Base-by-base conservation (phyloP, 2,797 vertebrate species). In the Molossus alvarezi region DNA sequence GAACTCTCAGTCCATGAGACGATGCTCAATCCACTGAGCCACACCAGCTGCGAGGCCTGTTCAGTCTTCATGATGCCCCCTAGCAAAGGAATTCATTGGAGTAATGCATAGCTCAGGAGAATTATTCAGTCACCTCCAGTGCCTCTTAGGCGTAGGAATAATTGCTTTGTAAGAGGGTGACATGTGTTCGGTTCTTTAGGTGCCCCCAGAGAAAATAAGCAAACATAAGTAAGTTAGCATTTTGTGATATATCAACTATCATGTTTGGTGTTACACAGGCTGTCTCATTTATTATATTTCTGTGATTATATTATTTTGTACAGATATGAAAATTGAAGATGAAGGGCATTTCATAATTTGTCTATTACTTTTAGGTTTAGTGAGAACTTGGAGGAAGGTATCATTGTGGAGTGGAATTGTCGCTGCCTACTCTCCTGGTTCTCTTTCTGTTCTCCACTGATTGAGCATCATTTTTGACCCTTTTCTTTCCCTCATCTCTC, bases 71-170 rank as follows among this genome's bases (percentile, higher is more conserved):
- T 91, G 87, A 58, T 95, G 21, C 55, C 29, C 33, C 27, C 64
- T 92, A 55, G 58, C 55, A 93, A 41, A 95, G 51, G 45, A 91
- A 87, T 92, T 91, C 48, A 87, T 95, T 88, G 37, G 51, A 85
- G 13, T 64, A 55, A 67, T 64, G 8, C n/a, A 75, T 79, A 92
- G n/a, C 55, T 82, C 37, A 88, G 17, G 53, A 92, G 53, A 93
- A 91, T 90, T 91, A 92, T 67, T 51, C 4, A 18, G 48, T 94
- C 23, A 88, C n/a, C 29, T 82, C 69, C n/a, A 75, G 37, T 79
- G 29, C 57, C 29, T 64, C 69, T 91, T 77, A 87, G 58, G 37
- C 58, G 14, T 76, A 95, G 89, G 33, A 51, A 79, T 93, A 72
- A 80, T 80, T 90, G 65, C 73, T 91, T 88, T 91, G 41, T 91